phyloP scores from a whole-genome alignment of 2,797 vertebrate genomes.

The Pangasius larnaudii region DNA sequence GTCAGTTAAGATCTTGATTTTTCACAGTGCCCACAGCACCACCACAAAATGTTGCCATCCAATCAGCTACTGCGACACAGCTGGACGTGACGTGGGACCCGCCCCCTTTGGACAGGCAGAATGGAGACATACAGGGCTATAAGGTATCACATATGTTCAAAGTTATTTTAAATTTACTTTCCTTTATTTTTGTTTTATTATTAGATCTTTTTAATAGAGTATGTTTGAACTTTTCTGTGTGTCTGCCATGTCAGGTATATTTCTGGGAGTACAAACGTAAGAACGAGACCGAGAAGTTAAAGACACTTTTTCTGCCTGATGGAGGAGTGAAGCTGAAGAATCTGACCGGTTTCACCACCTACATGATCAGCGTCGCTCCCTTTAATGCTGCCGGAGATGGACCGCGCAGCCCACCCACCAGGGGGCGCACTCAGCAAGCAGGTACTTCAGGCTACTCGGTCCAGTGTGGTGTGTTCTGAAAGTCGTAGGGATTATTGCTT shows the following conservation, averaged over 20 bases:
- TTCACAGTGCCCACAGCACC: slow-evolving; percentile 87
- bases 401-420: slow-evolving; percentile 83
- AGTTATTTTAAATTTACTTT: neutral
- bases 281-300: slow-evolving; percentile 84
- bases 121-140: slow-evolving; percentile 96
- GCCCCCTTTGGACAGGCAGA: slow-evolving; percentile 85
- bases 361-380: slow-evolving; percentile 89
- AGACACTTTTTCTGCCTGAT: slow-evolving; percentile 92
- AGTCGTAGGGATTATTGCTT: neutral
- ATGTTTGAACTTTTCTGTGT: neutral
- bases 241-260: slow-evolving; percentile 79
- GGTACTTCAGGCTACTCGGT: slow-evolving; percentile 71
- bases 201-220: too few species aligned
- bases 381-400: slow-evolving; percentile 95
- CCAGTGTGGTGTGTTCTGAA: neutral
- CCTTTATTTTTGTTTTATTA: neutral
- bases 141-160: slow-evolving; percentile 77
- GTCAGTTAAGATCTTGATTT: neutral
- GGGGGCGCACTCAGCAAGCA: slow-evolving; percentile 91
- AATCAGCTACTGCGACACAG: slow-evolving; percentile 88
- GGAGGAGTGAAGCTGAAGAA: slow-evolving; percentile 91
- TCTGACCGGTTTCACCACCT: slow-evolving; percentile 93
- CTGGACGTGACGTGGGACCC: slow-evolving; percentile 94
- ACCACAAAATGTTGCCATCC: slow-evolving; percentile 85
- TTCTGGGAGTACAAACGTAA: slow-evolving; percentile 90